Conservation (phyloP, 1,140 invertebrate species). For the Teleogryllus occipitalis region DNA sequence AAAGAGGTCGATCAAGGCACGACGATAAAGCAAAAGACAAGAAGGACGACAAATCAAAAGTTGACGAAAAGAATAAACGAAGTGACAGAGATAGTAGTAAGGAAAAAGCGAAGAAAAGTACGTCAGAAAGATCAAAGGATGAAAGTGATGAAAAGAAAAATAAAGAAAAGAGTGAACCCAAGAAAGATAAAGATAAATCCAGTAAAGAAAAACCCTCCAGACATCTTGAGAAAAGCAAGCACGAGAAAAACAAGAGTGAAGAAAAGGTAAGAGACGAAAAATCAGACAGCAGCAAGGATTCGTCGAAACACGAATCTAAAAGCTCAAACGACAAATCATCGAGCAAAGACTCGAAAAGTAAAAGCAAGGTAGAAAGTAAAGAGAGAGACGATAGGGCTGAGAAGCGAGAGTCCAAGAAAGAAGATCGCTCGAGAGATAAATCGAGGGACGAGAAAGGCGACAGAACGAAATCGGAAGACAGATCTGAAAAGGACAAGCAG, state of each 20-base stretch:
- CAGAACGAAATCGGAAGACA: constrained; percentile 7
- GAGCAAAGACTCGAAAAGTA: background rate
- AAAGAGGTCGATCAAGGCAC: background rate
- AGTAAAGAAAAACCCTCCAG: background rate
- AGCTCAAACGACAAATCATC: background rate
- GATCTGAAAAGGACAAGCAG: background rate
- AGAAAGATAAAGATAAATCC: constrained; percentile 11
- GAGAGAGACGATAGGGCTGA: constrained; percentile 9
- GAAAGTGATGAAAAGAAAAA: constrained; percentile 14
- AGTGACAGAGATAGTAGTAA: background rate
- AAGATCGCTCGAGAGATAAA: constrained; percentile 6
- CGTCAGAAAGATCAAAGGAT: background rate
- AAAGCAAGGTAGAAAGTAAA: background rate
- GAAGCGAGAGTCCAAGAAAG: constrained; percentile 14
- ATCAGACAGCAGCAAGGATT: background rate
- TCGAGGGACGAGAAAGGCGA: constrained; percentile 12
- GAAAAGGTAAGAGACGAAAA: background rate
- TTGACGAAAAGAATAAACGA: background rate
- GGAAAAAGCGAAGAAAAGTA: background rate
- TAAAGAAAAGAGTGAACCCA: constrained; percentile 11
- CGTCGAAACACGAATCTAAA: background rate
- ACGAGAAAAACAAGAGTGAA: background rate
- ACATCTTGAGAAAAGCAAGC: constrained; percentile 4
- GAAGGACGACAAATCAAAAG: background rate
- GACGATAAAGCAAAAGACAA: background rate